A percentile compares a stretch with the other conserved stretches of the same genome.
These are phyloP conservation scores for Xiphophorus couchianus DNA, from an alignment of 2,113 vertebrate genomes.

Conservation along the genomic window DNA sequence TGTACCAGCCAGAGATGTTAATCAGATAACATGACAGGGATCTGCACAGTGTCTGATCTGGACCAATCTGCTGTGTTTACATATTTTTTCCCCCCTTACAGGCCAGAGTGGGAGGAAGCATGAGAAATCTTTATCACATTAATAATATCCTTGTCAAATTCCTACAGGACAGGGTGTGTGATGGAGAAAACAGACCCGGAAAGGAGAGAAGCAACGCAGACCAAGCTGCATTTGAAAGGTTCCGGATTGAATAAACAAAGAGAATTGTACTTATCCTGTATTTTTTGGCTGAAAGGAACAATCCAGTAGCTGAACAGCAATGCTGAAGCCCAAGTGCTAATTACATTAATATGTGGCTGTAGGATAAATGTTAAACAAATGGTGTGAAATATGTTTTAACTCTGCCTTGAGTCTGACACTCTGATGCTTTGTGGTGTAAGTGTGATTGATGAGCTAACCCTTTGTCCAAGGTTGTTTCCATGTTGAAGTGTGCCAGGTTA, in stretches of 20 bases:
- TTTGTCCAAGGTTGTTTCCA: neutral
- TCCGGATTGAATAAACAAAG: constrained; percentile 8
- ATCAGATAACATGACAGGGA: constrained; percentile 64
- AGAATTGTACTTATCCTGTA: constrained; percentile 4
- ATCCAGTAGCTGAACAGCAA: neutral
- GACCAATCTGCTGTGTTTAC: constrained; percentile 62
- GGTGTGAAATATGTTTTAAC: neutral
- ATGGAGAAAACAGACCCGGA: constrained; percentile 65
- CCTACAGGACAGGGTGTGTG: constrained; percentile 28
- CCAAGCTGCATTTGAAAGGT: constrained; percentile 14
- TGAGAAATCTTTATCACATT: constrained; percentile 68
- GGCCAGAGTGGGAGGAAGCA: constrained; percentile 52
- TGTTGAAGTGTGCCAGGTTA: neutral
- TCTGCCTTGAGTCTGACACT: neutral
- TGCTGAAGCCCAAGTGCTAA: neutral
- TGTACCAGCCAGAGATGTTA: constrained; percentile 61
- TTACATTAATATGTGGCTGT: neutral
- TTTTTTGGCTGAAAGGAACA: constrained; percentile 14
- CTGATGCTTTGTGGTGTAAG: neutral
- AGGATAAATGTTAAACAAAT: neutral
- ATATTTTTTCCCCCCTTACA: constrained; percentile 54
- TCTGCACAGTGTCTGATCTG: constrained; percentile 66
- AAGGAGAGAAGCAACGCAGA: constrained; percentile 10
- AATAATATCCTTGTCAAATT: constrained; percentile 61
- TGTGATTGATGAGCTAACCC: neutral